Percentiles rank a stretch among this genome's conserved stretches.
phyloP scores from a whole-genome alignment of 2,888 invertebrate genomes.

The Cynaeus angustus region DNA sequence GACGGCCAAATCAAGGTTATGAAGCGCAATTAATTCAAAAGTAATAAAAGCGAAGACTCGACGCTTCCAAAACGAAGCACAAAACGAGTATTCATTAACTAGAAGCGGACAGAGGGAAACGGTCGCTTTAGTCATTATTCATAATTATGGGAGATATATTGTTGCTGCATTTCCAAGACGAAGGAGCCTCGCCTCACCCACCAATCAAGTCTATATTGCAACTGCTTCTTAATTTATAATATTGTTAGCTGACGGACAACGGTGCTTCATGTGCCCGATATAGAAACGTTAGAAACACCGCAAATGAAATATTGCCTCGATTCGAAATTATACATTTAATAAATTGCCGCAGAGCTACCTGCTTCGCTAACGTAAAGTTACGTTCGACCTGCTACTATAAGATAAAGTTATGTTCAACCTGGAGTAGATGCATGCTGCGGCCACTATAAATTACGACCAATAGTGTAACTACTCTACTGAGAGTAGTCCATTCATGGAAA shows the following conservation, averaged over 20 bases:
- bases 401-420: conserved; percentile 37
- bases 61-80: conserved; percentile 44
- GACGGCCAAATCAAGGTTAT: conserved; percentile 19
- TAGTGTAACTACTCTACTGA: conserved; percentile 37
- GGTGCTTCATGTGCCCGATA: conserved; percentile 2
- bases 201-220: conserved; percentile 20
- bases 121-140: conserved; percentile 50
- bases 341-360: conserved; percentile 37
- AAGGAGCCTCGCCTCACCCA: conserved; percentile 16
- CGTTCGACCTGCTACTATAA: conserved; percentile 27
- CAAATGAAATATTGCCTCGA: conserved; percentile 28
- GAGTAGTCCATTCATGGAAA: conserved; percentile 42
- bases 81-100: conserved; percentile 51
- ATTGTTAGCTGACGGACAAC: conserved; percentile 30
- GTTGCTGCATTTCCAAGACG: conserved; percentile 47
- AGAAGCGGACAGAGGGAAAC: conserved; percentile 49
- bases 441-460: conserved; percentile 37
- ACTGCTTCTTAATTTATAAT: conserved; percentile 36
- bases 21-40: conserved; percentile 40
- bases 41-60: too few relatives aligned
- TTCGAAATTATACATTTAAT: conserved; percentile 37
- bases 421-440: conserved; percentile 27
- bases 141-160: conserved; percentile 52
- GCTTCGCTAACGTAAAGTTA: conserved; percentile 25
- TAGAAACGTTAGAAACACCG: conserved; percentile 6